A percentile compares a stretch with the other conserved stretches of the same genome.
phyloP scores from a whole-genome alignment of 2,797 vertebrate species.

The Acrocephalus scirpaceus region DNA sequence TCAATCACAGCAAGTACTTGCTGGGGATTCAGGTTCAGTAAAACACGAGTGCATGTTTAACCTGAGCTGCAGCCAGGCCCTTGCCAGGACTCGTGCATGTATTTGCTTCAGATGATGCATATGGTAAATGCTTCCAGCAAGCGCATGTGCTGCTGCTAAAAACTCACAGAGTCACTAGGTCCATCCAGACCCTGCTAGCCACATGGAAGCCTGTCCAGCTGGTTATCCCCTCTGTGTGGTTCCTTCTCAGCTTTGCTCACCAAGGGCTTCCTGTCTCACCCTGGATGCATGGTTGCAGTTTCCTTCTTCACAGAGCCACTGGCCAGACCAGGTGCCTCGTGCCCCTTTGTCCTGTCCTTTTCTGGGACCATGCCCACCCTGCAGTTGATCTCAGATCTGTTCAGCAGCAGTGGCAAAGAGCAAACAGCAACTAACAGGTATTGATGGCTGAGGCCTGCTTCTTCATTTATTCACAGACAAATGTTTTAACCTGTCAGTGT shows the following conservation, averaged over 20 bases:
- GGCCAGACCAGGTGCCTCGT: background rate
- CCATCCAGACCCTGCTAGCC: background rate
- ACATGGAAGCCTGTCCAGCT: background rate
- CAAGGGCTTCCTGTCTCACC: background rate
- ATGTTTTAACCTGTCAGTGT: background rate
- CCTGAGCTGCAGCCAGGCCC: background rate
- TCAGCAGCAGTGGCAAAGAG: background rate
- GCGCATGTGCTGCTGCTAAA: background rate
- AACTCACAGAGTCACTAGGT: background rate
- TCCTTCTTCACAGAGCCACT: background rate
- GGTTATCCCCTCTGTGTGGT: background rate
- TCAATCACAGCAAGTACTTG: background rate
- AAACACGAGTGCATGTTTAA: background rate
- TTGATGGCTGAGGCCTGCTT: background rate
- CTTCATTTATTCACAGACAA: background rate
- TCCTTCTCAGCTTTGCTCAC: background rate
- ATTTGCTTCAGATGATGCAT: background rate
- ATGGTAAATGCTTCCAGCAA: background rate
- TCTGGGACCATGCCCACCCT: background rate
- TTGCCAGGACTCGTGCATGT: fast-evolving
- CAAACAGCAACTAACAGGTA: background rate
- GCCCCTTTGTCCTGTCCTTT: background rate
- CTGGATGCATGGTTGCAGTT: background rate
- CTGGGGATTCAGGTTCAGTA: background rate
- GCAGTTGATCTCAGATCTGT: background rate